A percentile compares a stretch with the other conserved stretches of the same genome.
phyloP scores from a whole-genome alignment of 2,888 invertebrate genomes.

The Metallyticus violacea region DNA sequence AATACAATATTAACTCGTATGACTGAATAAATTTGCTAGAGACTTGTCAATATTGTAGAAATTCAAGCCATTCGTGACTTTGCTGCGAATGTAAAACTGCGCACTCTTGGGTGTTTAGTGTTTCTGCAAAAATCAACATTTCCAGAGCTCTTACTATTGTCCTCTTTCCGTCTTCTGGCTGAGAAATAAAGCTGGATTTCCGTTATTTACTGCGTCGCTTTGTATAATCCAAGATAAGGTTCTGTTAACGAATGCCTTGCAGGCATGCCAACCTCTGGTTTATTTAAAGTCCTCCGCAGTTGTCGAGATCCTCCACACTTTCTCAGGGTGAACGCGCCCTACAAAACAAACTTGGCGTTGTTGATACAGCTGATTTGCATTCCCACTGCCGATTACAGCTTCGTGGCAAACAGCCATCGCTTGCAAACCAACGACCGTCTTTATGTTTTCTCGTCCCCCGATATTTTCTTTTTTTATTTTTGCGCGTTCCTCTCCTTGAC shows the following conservation, averaged over 20 bases:
- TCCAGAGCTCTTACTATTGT: neutral
- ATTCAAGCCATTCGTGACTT: too few species aligned
- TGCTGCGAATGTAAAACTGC: too few species aligned
- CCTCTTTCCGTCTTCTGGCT: neutral
- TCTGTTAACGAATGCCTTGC: neutral
- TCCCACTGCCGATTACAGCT: neutral
- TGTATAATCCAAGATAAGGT: neutral
- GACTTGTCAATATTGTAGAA: too few species aligned
- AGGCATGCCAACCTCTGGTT: neutral
- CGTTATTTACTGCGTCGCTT: neutral
- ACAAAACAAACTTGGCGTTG: neutral
- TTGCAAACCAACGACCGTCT: neutral
- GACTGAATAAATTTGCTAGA: too few species aligned
- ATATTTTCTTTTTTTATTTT: neutral
- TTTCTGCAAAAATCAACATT: too few species aligned
- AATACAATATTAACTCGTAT: too few species aligned
- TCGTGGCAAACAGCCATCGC: neutral
- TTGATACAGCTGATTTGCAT: neutral
- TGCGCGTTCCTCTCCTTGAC: neutral
- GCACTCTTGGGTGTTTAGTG: too few species aligned
- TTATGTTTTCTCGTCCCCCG: neutral
- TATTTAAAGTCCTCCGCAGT: neutral
- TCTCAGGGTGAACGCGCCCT: neutral
- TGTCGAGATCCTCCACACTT: neutral
- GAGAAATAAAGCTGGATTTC: neutral